Percentiles rank a stretch among this genome's conserved stretches.
Evolutionary conservation across 2,888 invertebrate species (phyloP).

Genomic region (Cabera pusaria): DNA sequence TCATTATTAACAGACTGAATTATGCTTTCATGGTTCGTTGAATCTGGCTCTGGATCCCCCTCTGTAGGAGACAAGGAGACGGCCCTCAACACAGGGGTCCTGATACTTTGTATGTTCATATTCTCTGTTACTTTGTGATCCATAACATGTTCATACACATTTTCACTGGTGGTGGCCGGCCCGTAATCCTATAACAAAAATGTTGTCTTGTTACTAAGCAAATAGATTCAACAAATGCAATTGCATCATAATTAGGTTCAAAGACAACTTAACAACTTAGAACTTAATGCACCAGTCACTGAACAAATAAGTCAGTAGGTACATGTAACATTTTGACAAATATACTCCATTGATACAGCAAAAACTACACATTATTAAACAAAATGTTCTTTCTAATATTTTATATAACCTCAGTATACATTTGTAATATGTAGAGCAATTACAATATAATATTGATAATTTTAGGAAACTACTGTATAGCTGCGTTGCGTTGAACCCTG

Average conservation of each 20-base stretch:
- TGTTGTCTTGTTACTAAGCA: constrained; percentile 16
- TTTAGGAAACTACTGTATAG: no score
- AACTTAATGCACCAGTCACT: no score
- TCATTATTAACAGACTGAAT: constrained; percentile 66
- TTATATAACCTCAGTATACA: no score
- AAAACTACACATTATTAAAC: no score
- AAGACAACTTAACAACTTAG: no score
- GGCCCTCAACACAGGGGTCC: constrained; percentile 73
- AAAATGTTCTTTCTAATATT: no score
- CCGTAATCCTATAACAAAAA: constrained; percentile 77
- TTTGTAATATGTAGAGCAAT: no score
- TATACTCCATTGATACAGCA: no score
- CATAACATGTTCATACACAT: constrained; percentile 71
- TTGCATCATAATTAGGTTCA: no score
- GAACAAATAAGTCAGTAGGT: no score
- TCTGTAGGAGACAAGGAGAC: constrained; percentile 63
- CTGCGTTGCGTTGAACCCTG: constrained; percentile 22
- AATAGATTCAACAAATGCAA: constrained; percentile 7
- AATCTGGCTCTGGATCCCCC: constrained; percentile 75
- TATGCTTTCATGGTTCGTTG: constrained; percentile 74
- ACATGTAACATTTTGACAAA: no score
- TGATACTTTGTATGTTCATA: constrained; percentile 74
- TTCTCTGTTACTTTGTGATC: constrained; percentile 75
- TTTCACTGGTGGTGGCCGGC: constrained; percentile 82
- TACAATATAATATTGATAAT: no score